These are phyloP conservation scores for Ectemnius cavifrons DNA, from an alignment of 2,888 invertebrate species.

Conservation along the genomic window DNA sequence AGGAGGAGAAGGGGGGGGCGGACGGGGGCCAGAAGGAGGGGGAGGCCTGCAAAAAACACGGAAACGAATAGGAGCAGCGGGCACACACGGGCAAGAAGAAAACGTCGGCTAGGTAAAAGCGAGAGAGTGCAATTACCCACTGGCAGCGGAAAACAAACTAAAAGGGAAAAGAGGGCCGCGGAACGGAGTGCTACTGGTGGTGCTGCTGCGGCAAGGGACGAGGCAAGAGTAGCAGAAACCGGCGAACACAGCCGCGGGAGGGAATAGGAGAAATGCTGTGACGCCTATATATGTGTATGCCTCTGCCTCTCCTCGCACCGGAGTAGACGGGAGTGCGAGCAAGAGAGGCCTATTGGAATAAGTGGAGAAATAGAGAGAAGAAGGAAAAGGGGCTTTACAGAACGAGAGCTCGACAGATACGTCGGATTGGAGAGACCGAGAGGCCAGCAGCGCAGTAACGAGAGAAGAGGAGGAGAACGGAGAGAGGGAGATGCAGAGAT, in stretches of 20 bases:
- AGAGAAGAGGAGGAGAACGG: slow-evolving; percentile 47
- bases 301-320: slow-evolving; percentile 50
- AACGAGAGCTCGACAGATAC: slow-evolving; percentile 45
- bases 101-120: slow-evolving; percentile 68
- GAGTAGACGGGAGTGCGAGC: slow-evolving; percentile 42
- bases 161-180: slow-evolving; percentile 57
- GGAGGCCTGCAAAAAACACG: slow-evolving; percentile 58
- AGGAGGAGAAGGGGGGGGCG: slow-evolving; percentile 17
- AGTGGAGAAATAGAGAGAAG: slow-evolving; percentile 41
- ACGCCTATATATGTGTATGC: slow-evolving; percentile 35
- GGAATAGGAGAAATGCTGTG: slow-evolving; percentile 59
- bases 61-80: slow-evolving; percentile 62
- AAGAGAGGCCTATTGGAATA: slow-evolving; percentile 22
- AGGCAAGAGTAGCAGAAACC: slow-evolving; percentile 14
- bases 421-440: slow-evolving; percentile 22
- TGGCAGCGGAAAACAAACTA: slow-evolving; percentile 75
- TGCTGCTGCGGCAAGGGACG: slow-evolving; percentile 13
- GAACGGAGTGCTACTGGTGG: neutral
- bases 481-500: slow-evolving; percentile 72
- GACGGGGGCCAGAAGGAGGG: neutral
- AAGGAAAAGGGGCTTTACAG: slow-evolving; percentile 28
- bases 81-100: slow-evolving; percentile 62
- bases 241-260: slow-evolving; percentile 25
- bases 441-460: slow-evolving; percentile 16
- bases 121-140: slow-evolving; percentile 75